A percentile compares a stretch with the other conserved stretches of the same genome.
Conservation (phyloP, 2,888 invertebrate species). For the Brachypalpus laphriformis region DNA sequence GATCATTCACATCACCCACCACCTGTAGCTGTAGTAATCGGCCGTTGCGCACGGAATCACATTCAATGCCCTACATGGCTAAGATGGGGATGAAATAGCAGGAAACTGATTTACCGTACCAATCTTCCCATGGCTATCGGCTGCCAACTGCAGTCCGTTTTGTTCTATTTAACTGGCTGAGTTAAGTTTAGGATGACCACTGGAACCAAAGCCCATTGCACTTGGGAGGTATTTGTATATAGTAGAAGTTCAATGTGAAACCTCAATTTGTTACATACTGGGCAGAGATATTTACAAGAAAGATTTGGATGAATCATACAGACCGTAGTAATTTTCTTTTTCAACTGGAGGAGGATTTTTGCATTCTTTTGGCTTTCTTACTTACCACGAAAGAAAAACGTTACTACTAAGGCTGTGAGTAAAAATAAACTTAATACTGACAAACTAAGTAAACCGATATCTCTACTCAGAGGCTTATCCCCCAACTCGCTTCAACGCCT, state of each 20-base stretch:
- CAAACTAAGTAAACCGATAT: too few relatives aligned
- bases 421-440: too few relatives aligned
- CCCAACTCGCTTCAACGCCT: too few relatives aligned
- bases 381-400: too few relatives aligned
- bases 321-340: background rate
- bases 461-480: too few relatives aligned
- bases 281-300: background rate
- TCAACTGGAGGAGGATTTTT: too few relatives aligned
- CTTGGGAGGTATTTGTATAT: background rate
- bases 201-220: background rate
- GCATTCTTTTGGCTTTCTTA: too few relatives aligned
- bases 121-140: conserved; percentile 58
- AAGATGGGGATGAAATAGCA: conserved; percentile 48
- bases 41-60: conserved; percentile 46
- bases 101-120: conserved; percentile 58
- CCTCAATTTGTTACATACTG: background rate
- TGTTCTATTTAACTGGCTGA: conserved; percentile 30
- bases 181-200: background rate
- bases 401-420: too few relatives aligned
- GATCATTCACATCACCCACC: conserved; percentile 39
- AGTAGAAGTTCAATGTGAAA: background rate
- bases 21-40: conserved; percentile 3
- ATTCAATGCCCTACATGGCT: conserved; percentile 56
- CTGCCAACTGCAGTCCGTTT: conserved; percentile 26
- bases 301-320: background rate